These are phyloP conservation scores for Sceliomorpha sp. DNA, from an alignment of 2,888 invertebrate genomes.

Conservation along the genomic window DNA sequence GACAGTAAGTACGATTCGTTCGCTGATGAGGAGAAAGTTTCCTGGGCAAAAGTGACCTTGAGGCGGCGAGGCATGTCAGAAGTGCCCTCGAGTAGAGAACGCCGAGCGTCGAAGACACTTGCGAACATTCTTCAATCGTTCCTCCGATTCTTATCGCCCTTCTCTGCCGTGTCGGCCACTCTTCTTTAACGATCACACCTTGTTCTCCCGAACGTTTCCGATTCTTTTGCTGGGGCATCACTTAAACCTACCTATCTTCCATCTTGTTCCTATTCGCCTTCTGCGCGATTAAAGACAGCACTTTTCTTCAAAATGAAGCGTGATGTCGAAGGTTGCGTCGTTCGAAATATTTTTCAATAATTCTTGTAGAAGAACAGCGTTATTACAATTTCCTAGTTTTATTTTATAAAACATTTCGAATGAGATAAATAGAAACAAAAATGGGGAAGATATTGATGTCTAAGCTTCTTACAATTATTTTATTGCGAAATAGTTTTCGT, in stretches of 20 bases:
- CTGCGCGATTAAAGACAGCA: background rate
- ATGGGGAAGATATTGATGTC: no score
- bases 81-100: conserved; percentile 37
- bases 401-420: no score
- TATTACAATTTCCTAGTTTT: no score
- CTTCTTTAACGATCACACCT: conserved; percentile 51
- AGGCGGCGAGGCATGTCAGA: conserved; percentile 25
- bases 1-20: conserved; percentile 82
- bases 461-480: no score
- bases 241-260: conserved; percentile 12
- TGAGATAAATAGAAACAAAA: no score
- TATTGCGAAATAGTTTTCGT: no score
- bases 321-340: no score
- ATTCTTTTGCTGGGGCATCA: conserved; percentile 31
- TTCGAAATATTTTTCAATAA: no score
- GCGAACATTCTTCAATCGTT: conserved; percentile 31
- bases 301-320: background rate
- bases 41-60: conserved; percentile 37
- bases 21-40: conserved; percentile 10
- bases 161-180: conserved; percentile 24
- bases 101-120: conserved; percentile 31
- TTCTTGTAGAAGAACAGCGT: no score
- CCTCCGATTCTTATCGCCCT: conserved; percentile 42
- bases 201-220: conserved; percentile 35
- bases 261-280: background rate